phyloP scores from a whole-genome alignment of 2,797 vertebrate genomes.

The Pseudomugil gertrudae region DNA sequence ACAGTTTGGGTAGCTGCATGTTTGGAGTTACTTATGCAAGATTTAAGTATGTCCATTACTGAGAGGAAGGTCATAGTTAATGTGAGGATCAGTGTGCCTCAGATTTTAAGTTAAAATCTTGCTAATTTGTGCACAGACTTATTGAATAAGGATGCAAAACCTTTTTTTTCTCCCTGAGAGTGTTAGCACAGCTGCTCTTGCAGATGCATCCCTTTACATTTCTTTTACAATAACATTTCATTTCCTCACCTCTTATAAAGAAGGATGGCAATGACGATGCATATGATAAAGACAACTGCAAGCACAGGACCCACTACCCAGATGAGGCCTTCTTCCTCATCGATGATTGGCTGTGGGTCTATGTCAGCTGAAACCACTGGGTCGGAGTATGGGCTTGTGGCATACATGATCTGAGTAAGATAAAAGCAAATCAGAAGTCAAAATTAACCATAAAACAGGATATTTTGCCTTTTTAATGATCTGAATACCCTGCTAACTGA shows the following conservation, averaged over 20 bases:
- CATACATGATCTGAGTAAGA: slow-evolving; percentile 91
- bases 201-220: neutral
- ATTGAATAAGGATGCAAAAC: slow-evolving; percentile 13
- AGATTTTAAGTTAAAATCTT: slow-evolving; percentile 30
- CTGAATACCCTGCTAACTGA: neutral
- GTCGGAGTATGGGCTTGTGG: slow-evolving; percentile 97
- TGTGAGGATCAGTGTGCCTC: slow-evolving; percentile 35
- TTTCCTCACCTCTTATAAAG: slow-evolving; percentile 95
- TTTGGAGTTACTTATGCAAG: slow-evolving; percentile 40
- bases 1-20: slow-evolving; percentile 47
- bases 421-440: slow-evolving; percentile 31
- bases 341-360: slow-evolving; percentile 97
- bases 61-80: slow-evolving; percentile 33
- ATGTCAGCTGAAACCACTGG: slow-evolving; percentile 95
- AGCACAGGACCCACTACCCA: slow-evolving; percentile 99
- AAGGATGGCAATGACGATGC: slow-evolving; percentile 98
- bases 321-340: slow-evolving; percentile 98
- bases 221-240: slow-evolving; percentile 4
- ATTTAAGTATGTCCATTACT: slow-evolving; percentile 24
- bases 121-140: slow-evolving; percentile 9
- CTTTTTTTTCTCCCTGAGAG: neutral
- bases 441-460: neutral
- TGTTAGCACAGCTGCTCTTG: neutral
- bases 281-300: slow-evolving; percentile 99
- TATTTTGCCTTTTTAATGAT: neutral